Conservation (phyloP, 1,140 invertebrate genomes). For the Philopotamus ludificatus region DNA sequence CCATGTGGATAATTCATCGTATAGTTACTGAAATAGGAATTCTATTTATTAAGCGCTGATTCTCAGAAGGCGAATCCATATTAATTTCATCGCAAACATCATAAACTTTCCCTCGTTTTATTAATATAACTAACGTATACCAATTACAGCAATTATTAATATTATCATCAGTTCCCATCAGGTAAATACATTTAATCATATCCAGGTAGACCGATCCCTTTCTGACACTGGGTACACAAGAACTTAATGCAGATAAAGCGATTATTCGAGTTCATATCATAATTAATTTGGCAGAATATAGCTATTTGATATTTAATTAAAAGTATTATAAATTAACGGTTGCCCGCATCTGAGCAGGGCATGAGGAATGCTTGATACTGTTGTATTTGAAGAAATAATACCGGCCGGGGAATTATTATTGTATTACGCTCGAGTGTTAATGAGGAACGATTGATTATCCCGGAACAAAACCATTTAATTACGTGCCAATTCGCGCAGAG, state of each 20-base stretch:
- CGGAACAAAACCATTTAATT: neutral
- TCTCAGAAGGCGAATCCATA: too few relatives aligned
- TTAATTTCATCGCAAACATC: too few relatives aligned
- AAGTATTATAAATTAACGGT: neutral
- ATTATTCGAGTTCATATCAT: neutral
- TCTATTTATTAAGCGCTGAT: too few relatives aligned
- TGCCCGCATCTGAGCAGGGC: neutral
- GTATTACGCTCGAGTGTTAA: neutral
- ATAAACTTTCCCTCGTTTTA: too few relatives aligned
- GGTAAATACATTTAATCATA: too few relatives aligned
- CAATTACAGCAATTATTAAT: too few relatives aligned
- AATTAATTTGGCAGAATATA: neutral
- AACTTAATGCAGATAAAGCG: too few relatives aligned
- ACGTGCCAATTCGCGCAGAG: neutral
- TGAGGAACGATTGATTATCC: neutral
- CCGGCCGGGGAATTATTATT: neutral
- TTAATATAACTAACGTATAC: too few relatives aligned
- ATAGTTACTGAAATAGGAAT: too few relatives aligned
- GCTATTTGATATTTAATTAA: conserved; percentile 4
- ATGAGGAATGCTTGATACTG: neutral
- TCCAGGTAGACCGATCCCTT: too few relatives aligned
- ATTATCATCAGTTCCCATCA: too few relatives aligned
- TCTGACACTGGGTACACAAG: neutral
- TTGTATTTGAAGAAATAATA: conserved; percentile 5
- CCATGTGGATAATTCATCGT: too few relatives aligned